A percentile compares a stretch with the other conserved stretches of the same genome.
Evolutionary conservation across 2,888 invertebrate species (phyloP).

Genomic region (Mactromeris polynyma): DNA sequence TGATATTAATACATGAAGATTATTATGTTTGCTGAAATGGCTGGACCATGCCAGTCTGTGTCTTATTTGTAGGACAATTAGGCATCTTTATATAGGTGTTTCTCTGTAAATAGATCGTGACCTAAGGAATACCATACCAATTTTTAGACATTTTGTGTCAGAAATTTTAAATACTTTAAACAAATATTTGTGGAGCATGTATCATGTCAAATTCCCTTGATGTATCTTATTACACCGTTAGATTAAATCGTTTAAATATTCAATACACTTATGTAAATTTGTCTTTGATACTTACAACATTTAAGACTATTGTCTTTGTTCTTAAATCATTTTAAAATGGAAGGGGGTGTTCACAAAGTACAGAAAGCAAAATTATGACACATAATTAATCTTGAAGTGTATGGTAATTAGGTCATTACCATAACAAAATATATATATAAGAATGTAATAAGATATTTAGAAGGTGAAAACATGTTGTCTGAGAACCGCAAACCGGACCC

Average conservation of each 20-base stretch:
- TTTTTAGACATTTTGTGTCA: background rate
- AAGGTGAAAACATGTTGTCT: too few relatives aligned
- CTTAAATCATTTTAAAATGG: background rate
- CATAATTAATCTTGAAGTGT: too few relatives aligned
- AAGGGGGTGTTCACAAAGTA: background rate
- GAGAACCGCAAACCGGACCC: too few relatives aligned
- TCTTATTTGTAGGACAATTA: background rate
- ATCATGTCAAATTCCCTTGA: background rate
- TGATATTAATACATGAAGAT: too few relatives aligned
- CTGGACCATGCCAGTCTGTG: background rate
- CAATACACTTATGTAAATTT: background rate
- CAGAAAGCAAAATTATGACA: background rate
- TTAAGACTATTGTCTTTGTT: background rate
- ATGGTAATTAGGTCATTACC: too few relatives aligned
- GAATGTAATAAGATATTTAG: too few relatives aligned
- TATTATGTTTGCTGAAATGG: background rate
- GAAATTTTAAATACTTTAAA: background rate
- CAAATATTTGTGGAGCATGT: background rate
- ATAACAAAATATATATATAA: too few relatives aligned
- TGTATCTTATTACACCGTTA: background rate
- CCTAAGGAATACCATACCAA: background rate
- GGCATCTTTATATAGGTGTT: background rate
- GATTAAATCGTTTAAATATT: background rate
- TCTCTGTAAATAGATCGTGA: background rate
- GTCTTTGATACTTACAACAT: conserved; percentile 9